Percentiles rank a stretch among this genome's conserved stretches.
phyloP scores from a whole-genome alignment of 2,113 vertebrate genomes.

The Psephotus haematonotus region DNA sequence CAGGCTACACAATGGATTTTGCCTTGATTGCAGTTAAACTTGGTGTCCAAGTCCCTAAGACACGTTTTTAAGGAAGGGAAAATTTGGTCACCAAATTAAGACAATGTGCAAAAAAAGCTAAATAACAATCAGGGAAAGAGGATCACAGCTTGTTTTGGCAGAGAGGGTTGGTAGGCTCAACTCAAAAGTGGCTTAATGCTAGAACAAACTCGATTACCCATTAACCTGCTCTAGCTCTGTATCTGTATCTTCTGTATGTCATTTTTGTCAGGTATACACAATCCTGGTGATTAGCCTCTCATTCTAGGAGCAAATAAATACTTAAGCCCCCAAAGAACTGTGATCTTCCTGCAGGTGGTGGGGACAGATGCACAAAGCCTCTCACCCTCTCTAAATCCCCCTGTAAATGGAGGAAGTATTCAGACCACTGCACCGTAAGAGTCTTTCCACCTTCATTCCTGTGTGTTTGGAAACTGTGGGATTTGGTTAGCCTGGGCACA shows the following conservation, averaged over 20 bases:
- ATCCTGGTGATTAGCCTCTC: too few species aligned
- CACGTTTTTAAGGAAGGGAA: not conserved
- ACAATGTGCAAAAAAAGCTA: not conserved
- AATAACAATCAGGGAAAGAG: rapidly evolving
- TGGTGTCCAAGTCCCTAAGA: not conserved
- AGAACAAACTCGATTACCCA: not conserved
- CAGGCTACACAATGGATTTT: not conserved
- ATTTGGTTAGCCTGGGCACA: not conserved
- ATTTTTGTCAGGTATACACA: not conserved
- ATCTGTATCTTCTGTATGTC: rapidly evolving
- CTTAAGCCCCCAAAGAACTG: not conserved
- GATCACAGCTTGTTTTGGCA: not conserved
- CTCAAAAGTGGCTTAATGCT: not conserved
- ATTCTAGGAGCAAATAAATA: not conserved
- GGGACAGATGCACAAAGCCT: not conserved
- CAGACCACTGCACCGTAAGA: not conserved
- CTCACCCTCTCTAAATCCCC: not conserved
- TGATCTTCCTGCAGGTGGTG: not conserved
- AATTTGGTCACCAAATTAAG: not conserved
- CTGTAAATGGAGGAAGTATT: not conserved
- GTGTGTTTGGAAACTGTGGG: not conserved
- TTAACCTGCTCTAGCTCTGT: not conserved
- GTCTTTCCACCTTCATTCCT: not conserved
- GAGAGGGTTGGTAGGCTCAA: not conserved
- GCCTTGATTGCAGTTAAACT: not conserved